These are phyloP conservation scores for Zonotrichia albicollis DNA, from an alignment of 2,797 vertebrate genomes.

Conservation along the genomic window DNA sequence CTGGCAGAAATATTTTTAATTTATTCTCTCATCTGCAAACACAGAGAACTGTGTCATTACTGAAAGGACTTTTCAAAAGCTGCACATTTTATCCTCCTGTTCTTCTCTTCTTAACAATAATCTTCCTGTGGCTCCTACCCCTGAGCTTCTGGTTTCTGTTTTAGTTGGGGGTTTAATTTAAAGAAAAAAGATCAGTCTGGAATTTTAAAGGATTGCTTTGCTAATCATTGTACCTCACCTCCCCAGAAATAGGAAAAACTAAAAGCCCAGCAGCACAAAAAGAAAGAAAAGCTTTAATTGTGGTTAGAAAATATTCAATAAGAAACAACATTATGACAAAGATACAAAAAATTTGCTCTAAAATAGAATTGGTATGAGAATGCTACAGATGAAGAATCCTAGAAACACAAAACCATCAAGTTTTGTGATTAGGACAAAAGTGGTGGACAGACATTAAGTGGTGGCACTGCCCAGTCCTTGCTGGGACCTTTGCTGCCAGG, in stretches of 20 bases:
- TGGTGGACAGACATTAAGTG: background rate
- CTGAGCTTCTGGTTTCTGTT: background rate
- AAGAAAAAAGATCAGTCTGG: background rate
- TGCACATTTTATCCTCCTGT: background rate
- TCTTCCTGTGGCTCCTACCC: background rate
- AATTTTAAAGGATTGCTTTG: background rate
- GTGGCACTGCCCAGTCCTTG: background rate
- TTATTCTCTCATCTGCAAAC: conserved; percentile 57
- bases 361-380: background rate
- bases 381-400: background rate
- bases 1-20: conserved; percentile 57
- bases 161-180: background rate
- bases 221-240: background rate
- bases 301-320: background rate
- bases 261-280: background rate
- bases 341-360: background rate
- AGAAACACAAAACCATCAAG: background rate
- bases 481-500: background rate
- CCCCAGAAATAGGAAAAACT: background rate
- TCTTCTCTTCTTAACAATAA: background rate
- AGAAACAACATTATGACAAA: background rate
- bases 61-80: background rate
- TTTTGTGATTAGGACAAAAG: no score
- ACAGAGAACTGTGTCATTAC: background rate
- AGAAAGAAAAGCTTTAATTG: background rate